These are phyloP conservation scores for Premnoplex brunnescens DNA, from an alignment of 2,797 vertebrate genomes.

Conservation along the genomic window DNA sequence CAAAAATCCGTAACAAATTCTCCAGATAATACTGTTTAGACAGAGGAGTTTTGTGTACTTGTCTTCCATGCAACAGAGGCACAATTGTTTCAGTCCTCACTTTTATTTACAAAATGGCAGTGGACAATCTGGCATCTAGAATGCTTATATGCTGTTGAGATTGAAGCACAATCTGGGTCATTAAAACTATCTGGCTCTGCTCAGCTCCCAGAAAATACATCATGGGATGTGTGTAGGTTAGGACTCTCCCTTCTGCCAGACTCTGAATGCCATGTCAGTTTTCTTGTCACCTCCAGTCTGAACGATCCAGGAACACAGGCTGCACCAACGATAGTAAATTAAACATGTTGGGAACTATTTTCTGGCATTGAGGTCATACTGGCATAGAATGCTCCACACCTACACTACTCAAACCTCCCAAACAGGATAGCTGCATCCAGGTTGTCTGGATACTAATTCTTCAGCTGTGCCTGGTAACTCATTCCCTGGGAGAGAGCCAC, in stretches of 20 bases:
- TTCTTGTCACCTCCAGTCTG: neutral
- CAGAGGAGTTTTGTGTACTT: neutral
- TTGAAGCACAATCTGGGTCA: neutral
- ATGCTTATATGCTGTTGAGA: neutral
- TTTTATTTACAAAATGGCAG: neutral
- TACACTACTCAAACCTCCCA: neutral
- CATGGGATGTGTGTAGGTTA: neutral
- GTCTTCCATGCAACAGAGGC: neutral
- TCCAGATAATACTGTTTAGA: neutral
- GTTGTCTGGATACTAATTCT: neutral
- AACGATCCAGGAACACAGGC: neutral
- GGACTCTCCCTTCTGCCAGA: neutral
- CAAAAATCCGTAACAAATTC: neutral
- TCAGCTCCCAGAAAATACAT: neutral
- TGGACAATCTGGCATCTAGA: neutral
- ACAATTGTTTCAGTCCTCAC: neutral
- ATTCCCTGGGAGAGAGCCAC: slow-evolving; percentile 14
- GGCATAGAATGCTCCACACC: neutral
- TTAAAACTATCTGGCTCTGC: neutral
- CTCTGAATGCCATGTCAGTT: neutral
- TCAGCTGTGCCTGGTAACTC: neutral
- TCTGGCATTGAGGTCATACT: neutral
- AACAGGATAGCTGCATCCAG: neutral
- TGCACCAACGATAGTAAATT: neutral
- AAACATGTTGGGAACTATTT: neutral